These are phyloP conservation scores for Ranitomeya imitator DNA, from an alignment of 2,113 vertebrate species.

Conservation along the genomic window DNA sequence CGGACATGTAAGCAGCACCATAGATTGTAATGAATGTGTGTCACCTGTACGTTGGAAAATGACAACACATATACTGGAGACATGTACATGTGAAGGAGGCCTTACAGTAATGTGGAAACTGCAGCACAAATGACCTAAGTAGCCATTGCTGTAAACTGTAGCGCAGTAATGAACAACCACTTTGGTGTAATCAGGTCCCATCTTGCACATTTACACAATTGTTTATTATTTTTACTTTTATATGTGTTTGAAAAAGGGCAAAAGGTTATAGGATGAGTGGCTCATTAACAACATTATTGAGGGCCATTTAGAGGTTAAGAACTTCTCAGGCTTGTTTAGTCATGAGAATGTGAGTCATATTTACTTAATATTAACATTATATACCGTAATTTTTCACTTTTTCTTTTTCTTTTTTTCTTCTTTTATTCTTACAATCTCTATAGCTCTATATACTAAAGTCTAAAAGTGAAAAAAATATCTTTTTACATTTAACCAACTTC, in stretches of 20 bases:
- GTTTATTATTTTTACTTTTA: constrained; percentile 11
- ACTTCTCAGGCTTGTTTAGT: constrained; percentile 1
- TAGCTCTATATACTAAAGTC: background rate
- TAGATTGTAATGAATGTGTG: too few species aligned
- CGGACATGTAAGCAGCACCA: too few species aligned
- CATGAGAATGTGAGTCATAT: background rate
- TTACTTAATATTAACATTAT: background rate
- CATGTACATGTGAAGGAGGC: too few species aligned
- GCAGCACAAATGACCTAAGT: background rate
- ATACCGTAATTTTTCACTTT: background rate
- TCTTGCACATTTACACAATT: background rate
- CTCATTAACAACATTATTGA: constrained; percentile 11
- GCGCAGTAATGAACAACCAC: background rate
- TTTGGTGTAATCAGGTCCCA: background rate
- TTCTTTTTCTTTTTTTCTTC: too few species aligned
- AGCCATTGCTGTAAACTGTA: constrained; percentile 17
- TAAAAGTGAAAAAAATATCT: constrained; percentile 1
- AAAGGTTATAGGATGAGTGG: constrained; percentile 7
- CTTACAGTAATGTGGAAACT: background rate
- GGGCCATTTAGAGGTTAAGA: constrained; percentile 37
- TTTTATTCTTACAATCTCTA: background rate
- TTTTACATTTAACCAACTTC: constrained; percentile 39
- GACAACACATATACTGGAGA: too few species aligned
- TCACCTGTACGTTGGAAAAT: too few species aligned
- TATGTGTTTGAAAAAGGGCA: constrained; percentile 21